Conservation (phyloP, 2,888 invertebrate species). For the Antheraea assamensis region DNA sequence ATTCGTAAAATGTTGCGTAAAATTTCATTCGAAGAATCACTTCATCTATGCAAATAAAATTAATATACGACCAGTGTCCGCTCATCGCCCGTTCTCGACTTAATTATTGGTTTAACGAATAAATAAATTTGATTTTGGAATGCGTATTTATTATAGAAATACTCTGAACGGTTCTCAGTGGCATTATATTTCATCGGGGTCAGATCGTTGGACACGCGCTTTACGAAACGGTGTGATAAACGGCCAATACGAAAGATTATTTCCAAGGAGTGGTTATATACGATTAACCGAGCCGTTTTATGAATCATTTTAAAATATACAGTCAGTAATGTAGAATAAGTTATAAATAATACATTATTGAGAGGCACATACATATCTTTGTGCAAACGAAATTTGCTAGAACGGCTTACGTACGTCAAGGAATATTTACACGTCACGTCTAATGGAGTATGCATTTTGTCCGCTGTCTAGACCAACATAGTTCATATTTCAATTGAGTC, state of each 20-base stretch:
- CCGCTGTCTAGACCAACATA: too few relatives aligned
- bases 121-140: conserved; percentile 36
- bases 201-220: conserved; percentile 23
- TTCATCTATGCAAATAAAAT: conserved; percentile 12
- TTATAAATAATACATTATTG: too few relatives aligned
- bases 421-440: neutral
- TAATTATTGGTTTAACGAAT: conserved; percentile 33
- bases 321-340: too few relatives aligned
- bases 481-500: too few relatives aligned
- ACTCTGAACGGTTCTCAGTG: conserved; percentile 34
- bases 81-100: conserved; percentile 19
- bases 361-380: neutral
- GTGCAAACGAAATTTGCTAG: neutral
- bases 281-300: neutral
- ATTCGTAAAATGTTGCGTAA: neutral
- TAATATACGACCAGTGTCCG: conserved; percentile 7
- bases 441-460: too few relatives aligned
- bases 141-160: conserved; percentile 29
- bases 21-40: neutral
- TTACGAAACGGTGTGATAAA: conserved; percentile 39
- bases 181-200: conserved; percentile 29
- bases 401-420: neutral
- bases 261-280: neutral
- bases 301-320: too few relatives aligned
- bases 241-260: conserved; percentile 14